Evolutionary conservation across 2,797 vertebrate genomes (phyloP), one percentile per base, ranked within the genome.

Genomic region (Benthosema pterotum): DNA sequence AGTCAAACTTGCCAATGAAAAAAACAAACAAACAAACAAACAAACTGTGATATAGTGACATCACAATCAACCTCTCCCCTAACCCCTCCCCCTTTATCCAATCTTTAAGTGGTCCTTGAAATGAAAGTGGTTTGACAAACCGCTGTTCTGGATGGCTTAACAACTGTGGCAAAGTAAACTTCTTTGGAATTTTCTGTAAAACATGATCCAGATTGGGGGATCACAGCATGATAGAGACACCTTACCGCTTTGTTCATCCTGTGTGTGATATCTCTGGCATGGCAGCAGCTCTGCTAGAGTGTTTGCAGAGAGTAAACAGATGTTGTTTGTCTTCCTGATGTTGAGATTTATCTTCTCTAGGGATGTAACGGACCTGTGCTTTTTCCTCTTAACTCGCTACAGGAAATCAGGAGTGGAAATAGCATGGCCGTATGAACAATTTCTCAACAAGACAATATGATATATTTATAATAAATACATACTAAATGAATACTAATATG

Each of bases 271-370:
- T 76, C 70, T 72, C 58, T 70, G 60, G 70, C 67, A 56, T 74
- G 65, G 77, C 67, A 76, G 78, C 69, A 43, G 77, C 74, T 85
- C 83, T 72, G 77, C 71, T 53, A 79, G 67, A 84, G 74, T 84
- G 82, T 91, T 83, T 91, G 75, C 65, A 56, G 84, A 87, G 82
- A 88, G 82, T 87, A 89, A 92, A 92, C 92, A 92, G 88, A 88
- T 92, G 90, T 88, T 92, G 88, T 92, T 92, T 93, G 88, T 88
- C 87, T 92, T 90, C 84, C 79, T 88, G 82, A 88, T 91, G 89
- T 87, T n/a, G 84, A 87, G 87, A 89, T 92, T 88, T 87, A 83
- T 75, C 83, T 80, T 90, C 88, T 91, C 88, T 66, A 67, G 90
- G 88, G 87, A 90, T 71, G 74, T 60, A 76, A 79, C 83, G 79